phyloP scores from a whole-genome alignment of 2,888 invertebrate species.

The Eilema sororculum region DNA sequence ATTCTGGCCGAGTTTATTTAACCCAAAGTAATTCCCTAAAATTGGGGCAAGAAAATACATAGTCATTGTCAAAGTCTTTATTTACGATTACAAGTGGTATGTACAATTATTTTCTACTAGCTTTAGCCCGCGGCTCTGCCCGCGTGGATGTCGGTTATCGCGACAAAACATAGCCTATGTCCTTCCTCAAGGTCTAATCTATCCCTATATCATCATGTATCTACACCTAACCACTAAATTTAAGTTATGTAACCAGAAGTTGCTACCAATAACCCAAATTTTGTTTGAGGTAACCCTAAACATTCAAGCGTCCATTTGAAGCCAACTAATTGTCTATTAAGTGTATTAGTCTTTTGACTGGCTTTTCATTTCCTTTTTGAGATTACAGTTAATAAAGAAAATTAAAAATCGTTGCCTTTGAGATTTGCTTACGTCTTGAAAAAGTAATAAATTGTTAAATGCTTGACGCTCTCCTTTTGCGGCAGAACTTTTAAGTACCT shows the following conservation, averaged over 20 bases:
- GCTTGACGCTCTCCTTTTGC: background rate
- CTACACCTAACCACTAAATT: background rate
- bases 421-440: constrained; percentile 21
- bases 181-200: too few species aligned
- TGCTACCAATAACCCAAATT: background rate
- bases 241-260: background rate
- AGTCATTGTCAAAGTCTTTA: too few species aligned
- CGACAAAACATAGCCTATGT: too few species aligned
- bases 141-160: too few species aligned
- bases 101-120: too few species aligned
- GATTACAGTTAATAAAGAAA: constrained; percentile 27
- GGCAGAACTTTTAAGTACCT: background rate
- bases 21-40: too few species aligned
- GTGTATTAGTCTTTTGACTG: constrained; percentile 26
- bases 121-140: too few species aligned
- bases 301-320: constrained; percentile 32
- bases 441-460: constrained; percentile 20
- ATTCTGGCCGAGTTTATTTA: too few species aligned
- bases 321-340: constrained; percentile 36
- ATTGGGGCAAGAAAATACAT: too few species aligned
- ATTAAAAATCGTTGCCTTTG: constrained; percentile 26
- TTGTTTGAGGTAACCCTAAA: constrained; percentile 15
- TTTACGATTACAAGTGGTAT: too few species aligned
- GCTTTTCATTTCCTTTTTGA: constrained; percentile 26
- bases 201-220: too few species aligned